Evolutionary conservation across 2,888 invertebrate species (phyloP).

Genomic region (Oxytorus armatus): DNA sequence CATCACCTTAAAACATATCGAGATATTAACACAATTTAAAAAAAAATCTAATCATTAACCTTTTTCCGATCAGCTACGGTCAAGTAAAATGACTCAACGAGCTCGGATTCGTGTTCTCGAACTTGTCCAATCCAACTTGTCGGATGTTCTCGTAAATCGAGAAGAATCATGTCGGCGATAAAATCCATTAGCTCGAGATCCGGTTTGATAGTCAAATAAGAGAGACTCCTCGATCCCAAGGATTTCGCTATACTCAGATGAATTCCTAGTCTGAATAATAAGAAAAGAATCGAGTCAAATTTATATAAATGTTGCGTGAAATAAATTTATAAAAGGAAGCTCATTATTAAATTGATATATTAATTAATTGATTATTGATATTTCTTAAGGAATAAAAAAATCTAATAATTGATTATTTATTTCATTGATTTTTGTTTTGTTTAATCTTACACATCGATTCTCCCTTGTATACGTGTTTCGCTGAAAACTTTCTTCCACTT

Average conservation of each 20-base stretch:
- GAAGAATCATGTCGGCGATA: slow-evolving; percentile 73
- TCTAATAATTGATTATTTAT: background rate
- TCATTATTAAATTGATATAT: background rate
- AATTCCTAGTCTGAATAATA: slow-evolving; percentile 73
- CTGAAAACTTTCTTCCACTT: slow-evolving; percentile 72
- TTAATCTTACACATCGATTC: slow-evolving; percentile 73
- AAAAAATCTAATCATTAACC: slow-evolving; percentile 67
- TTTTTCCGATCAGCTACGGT: slow-evolving; percentile 77
- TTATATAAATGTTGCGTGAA: background rate
- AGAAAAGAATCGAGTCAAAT: background rate
- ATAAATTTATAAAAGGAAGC: no score
- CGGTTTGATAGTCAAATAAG: slow-evolving; percentile 75
- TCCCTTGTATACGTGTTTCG: slow-evolving; percentile 68
- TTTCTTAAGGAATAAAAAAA: no score
- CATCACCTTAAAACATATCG: no score
- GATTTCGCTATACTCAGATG: slow-evolving; percentile 77
- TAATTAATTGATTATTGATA: no score
- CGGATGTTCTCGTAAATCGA: slow-evolving; percentile 72
- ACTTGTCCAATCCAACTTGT: slow-evolving; percentile 77
- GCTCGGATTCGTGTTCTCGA: slow-evolving; percentile 71
- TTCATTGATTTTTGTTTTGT: slow-evolving; percentile 10
- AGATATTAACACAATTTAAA: no score
- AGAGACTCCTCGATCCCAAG: slow-evolving; percentile 73
- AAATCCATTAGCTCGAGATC: slow-evolving; percentile 77
- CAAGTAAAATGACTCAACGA: slow-evolving; percentile 79